These are phyloP conservation scores for Ips nitidus DNA, from an alignment of 1,140 invertebrate genomes.

Conservation along the genomic window DNA sequence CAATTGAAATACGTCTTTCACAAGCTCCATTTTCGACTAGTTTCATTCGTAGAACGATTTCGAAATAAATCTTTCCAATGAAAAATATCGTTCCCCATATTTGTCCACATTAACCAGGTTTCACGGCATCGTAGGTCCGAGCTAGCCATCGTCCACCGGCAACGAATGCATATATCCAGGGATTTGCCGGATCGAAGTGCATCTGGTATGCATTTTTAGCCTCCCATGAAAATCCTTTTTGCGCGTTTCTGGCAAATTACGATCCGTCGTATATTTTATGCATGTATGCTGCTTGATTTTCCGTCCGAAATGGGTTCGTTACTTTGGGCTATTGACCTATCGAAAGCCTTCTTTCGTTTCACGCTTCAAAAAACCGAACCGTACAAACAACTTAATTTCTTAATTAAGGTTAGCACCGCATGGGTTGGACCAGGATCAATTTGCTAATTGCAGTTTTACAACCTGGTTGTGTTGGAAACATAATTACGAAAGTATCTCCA, in stretches of 20 bases:
- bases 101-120: constrained; percentile 18
- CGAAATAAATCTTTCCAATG: constrained; percentile 14
- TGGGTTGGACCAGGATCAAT: constrained; percentile 4
- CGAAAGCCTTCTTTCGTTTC: no score
- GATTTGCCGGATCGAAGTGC: constrained; percentile 24
- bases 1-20: no score
- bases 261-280: constrained; percentile 20
- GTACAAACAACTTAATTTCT: not conserved
- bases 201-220: constrained; percentile 30
- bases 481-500: constrained; percentile 26
- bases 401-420: not conserved
- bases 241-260: constrained; percentile 20
- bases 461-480: constrained; percentile 15
- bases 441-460: constrained; percentile 26
- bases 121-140: constrained; percentile 21
- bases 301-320: not conserved
- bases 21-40: no score
- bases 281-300: constrained; percentile 20
- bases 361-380: no score
- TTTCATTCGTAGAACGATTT: constrained; percentile 2
- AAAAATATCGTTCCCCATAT: constrained; percentile 20
- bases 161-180: constrained; percentile 24
- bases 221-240: constrained; percentile 26
- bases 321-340: not conserved
- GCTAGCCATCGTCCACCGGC: not conserved